phyloP scores from a whole-genome alignment of 2,113 vertebrate species.

The Procavia capensis region DNA sequence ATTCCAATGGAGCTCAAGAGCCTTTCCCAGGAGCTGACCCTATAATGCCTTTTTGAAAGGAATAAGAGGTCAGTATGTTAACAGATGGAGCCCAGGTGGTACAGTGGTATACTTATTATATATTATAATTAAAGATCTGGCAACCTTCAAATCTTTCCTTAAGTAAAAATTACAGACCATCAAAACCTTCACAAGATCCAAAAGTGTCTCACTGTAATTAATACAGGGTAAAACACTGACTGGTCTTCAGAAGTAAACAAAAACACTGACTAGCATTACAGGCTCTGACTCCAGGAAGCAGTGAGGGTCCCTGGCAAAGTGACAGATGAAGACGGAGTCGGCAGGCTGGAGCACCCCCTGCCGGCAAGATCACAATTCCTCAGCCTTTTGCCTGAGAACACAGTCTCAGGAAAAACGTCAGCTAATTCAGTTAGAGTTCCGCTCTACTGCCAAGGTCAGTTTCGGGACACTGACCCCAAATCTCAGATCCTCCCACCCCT shows the following conservation, averaged over 20 bases:
- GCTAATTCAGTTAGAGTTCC: neutral
- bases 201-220: slow-evolving; percentile 13
- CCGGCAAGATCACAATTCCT: slow-evolving; percentile 58
- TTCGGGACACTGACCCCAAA: neutral
- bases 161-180: neutral
- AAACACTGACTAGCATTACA: neutral
- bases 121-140: slow-evolving; percentile 14
- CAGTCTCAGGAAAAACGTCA: neutral
- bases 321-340: slow-evolving; percentile 37
- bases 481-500: neutral
- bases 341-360: slow-evolving; percentile 70
- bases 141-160: slow-evolving; percentile 42
- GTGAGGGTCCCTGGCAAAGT: neutral
- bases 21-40: too few species aligned
- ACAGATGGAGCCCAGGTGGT: too few species aligned
- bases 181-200: neutral
- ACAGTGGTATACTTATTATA: neutral
- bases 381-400: neutral
- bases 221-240: neutral
- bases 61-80: too few species aligned
- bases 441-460: neutral
- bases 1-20: too few species aligned
- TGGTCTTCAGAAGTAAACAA: neutral
- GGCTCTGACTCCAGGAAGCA: neutral
- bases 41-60: too few species aligned